Base-by-base conservation (phyloP, 2,113 vertebrate species). In the Hypomesus transpacificus region DNA sequence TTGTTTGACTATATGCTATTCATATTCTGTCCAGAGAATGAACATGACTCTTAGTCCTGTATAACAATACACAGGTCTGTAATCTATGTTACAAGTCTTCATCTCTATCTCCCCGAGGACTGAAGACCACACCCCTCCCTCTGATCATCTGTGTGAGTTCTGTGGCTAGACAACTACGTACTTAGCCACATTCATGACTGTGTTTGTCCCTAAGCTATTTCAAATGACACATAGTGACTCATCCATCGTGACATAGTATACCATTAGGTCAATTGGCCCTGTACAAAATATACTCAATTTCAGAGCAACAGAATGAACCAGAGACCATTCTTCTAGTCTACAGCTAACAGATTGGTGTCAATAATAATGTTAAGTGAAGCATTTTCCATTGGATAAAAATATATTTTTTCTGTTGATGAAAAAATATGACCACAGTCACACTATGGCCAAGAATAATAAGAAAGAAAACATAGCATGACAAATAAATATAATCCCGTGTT, bases 401-500 rank as follows among this genome's bases (percentile, higher is more conserved):
- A 34, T 1, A 34, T 63, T 34, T 63, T 63, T 18, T 26, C 24
- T 26, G 63, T 65, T 50, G n/a, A 65, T 21, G 63, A 50, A 65
- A 65, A 50, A 50, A 39, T 26, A 65, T 21, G 21, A 21, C 63
- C 8, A 51, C 20, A 65, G 63, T 26, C 14, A 46, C 13, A 65
- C 34, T 3, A 65, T 50, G 34, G 31, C 63, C 39, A 65, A 65
- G 8, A 46, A 22, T 21, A 65, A 65, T 65, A 46, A 21, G 7
- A 59, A 21, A 9, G 21, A 21, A 59, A 59, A 59, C 18, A 24
- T 20, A 65, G 18, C 11, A 65, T 21, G 18, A 65, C 39, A 18
- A 50, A 50, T 65, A 65, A 65, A 50, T 65, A 65, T 11, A 65
- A 65, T 65, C 63, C 39, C n/a, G 39, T 65, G 39, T 50, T 65